These are phyloP conservation scores for Nesospiza acunhae DNA, from an alignment of 2,113 vertebrate species.

Conservation along the genomic window DNA sequence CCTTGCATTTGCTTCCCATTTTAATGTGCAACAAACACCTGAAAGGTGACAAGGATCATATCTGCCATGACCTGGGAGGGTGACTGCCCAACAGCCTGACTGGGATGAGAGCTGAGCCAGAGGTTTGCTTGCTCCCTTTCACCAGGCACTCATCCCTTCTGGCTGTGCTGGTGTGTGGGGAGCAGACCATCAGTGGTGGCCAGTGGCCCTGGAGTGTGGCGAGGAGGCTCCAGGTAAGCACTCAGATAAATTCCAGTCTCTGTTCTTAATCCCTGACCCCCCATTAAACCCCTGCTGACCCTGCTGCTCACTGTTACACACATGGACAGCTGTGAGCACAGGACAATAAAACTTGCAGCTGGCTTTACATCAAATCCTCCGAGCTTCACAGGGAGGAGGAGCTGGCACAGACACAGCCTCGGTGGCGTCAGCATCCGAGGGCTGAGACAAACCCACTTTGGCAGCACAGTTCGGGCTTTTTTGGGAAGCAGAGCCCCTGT, in stretches of 20 bases:
- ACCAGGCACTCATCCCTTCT: not conserved
- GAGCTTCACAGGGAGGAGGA: not conserved
- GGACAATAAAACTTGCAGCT: not conserved
- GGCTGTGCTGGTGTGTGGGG: accelerated
- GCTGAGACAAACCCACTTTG: not conserved
- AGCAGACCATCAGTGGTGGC: accelerated
- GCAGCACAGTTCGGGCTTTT: accelerated
- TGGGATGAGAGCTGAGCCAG: too few relatives aligned
- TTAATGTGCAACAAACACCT: accelerated
- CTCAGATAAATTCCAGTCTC: not conserved
- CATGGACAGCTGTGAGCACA: accelerated
- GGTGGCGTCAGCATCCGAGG: accelerated
- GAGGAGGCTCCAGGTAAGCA: not conserved
- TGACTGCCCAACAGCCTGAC: accelerated
- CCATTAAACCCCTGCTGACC: not conserved
- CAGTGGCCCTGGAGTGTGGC: accelerated
- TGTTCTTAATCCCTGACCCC: not conserved
- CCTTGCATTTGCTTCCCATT: not conserved
- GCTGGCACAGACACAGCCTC: not conserved
- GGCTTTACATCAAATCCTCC: not conserved
- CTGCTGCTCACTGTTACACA: accelerated
- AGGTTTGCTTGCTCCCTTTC: not conserved
- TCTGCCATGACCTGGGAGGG: not conserved
- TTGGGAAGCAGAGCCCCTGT: not conserved
- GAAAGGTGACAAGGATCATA: accelerated